Evolutionary conservation across 1,140 invertebrate genomes (phyloP), one percentile per base, ranked within the genome.

Genomic region (Hormaphis cornu): DNA sequence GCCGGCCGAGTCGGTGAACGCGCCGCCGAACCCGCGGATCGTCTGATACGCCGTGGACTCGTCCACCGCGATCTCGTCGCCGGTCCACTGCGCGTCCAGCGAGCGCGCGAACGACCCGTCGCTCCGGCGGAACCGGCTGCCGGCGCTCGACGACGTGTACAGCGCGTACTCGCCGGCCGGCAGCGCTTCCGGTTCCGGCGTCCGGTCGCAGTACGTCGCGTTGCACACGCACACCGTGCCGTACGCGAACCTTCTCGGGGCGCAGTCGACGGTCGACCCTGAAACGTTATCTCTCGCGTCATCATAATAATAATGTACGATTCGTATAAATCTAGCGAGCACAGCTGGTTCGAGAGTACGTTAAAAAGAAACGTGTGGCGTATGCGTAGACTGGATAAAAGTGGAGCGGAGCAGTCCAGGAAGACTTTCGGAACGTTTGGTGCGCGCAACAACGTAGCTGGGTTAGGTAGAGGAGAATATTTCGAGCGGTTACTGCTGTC

Each of bases 171-270:
- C 76, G 5, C 82, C 82, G 3, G 73, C 22, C 0, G 75, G 54
- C 6, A 80, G 72, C 1, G 77, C 73, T 8, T 75, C 69, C 37
- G 81, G 73, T 26, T 69, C 44, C 10, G 72, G 53, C 24, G 87
- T 77, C n/a, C 84, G 85, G 76, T 95, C 93, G 76, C 93, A 96
- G 76, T 91, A 89, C 0, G 84, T 86, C 0, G 86, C 79, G 75
- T 93, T 90, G 75, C 93, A 96, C 12, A 93, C 89, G 76, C 93
- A 96, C 0, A 95, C 90, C 44, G 85, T 76, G 8, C 81, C 83
- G 12, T 76, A 54, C 7, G 78, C 78, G 71, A 79, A 84, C 30
- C 78, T 72, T 50, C 77, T 76, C 44, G 74, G 73, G 7, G 76
- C 54, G 72, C 84, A 86, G 0, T 71, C 66, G 7, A 77, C 33